Percentiles rank a stretch among this genome's conserved stretches.
phyloP scores from a whole-genome alignment of 2,113 vertebrate genomes.

The Macroglossus sobrinus region DNA sequence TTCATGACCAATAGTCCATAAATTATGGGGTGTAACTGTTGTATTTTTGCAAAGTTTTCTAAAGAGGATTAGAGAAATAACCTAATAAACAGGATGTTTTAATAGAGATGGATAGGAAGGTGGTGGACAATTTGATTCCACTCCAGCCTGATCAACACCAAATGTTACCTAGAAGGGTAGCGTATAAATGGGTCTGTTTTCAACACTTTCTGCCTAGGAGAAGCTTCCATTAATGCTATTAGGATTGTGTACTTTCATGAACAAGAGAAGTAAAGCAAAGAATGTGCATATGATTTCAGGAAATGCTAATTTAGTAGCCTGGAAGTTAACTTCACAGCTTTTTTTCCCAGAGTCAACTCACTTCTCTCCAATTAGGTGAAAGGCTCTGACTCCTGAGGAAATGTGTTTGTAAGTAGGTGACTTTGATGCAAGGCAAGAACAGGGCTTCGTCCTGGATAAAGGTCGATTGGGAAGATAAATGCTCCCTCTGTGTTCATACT shows the following conservation, averaged over 20 bases:
- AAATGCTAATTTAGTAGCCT: not conserved
- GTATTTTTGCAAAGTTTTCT: conserved; percentile 5
- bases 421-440: conserved; percentile 52
- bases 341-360: not conserved
- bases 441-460: conserved; percentile 56
- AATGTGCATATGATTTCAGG: not conserved
- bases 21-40: not conserved
- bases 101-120: not conserved
- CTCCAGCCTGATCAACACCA: not conserved
- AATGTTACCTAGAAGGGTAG: not conserved
- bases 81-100: not conserved
- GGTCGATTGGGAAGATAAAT: conserved; percentile 57
- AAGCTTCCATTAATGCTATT: not conserved
- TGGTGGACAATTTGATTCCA: not conserved
- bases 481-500: conserved; percentile 29
- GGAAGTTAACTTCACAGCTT: not conserved
- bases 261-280: not conserved
- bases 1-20: not conserved
- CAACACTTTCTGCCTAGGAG: accelerated
- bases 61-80: conserved; percentile 15
- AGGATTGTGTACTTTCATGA: not conserved
- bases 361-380: not conserved
- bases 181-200: not conserved
- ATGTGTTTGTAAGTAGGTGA: conserved; percentile 17
- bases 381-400: conserved; percentile 12